These are phyloP conservation scores for Drosophila kambysellisi DNA, from an alignment of 2,888 invertebrate species.

Conservation along the genomic window DNA sequence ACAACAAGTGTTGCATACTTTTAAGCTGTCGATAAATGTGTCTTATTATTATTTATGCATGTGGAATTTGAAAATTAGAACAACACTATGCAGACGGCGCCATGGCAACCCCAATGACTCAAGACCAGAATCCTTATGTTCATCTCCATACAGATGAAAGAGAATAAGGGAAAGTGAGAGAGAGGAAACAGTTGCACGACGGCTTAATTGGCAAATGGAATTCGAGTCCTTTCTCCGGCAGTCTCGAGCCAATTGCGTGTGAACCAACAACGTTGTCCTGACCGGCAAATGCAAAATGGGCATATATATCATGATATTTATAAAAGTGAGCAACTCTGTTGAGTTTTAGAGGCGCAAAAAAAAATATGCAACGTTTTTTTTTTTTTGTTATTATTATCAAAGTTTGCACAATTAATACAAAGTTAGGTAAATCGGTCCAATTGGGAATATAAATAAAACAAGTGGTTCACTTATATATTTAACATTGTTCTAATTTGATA, in stretches of 20 bases:
- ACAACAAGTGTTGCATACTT: slow-evolving; percentile 16
- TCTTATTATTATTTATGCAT: not conserved
- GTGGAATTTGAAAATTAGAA: not conserved
- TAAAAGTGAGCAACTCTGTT: slow-evolving; percentile 44
- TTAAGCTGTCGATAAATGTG: not conserved
- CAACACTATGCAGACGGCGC: slow-evolving; percentile 22
- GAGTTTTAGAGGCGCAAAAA: slow-evolving; percentile 7
- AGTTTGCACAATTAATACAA: not conserved
- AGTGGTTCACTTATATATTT: not conserved
- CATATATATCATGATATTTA: slow-evolving; percentile 27
- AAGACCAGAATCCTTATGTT: not conserved
- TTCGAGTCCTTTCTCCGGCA: slow-evolving; percentile 40
- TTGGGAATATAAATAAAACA: not conserved
- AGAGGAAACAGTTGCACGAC: slow-evolving; percentile 20
- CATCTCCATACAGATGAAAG: slow-evolving; percentile 2
- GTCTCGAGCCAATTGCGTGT: slow-evolving; percentile 60
- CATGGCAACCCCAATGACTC: slow-evolving; percentile 16
- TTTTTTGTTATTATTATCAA: not conserved
- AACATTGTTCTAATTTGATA: not conserved
- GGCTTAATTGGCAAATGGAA: slow-evolving; percentile 32
- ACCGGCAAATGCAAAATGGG: slow-evolving; percentile 51
- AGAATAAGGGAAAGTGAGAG: not conserved
- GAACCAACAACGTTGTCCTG: slow-evolving; percentile 57
- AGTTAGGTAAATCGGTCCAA: too few relatives aligned
- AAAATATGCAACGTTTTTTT: slow-evolving; percentile 6